A percentile compares a stretch with the other conserved stretches of the same genome.
Conservation (phyloP, 1,140 invertebrate genomes). For the Drosophila busckii region DNA sequence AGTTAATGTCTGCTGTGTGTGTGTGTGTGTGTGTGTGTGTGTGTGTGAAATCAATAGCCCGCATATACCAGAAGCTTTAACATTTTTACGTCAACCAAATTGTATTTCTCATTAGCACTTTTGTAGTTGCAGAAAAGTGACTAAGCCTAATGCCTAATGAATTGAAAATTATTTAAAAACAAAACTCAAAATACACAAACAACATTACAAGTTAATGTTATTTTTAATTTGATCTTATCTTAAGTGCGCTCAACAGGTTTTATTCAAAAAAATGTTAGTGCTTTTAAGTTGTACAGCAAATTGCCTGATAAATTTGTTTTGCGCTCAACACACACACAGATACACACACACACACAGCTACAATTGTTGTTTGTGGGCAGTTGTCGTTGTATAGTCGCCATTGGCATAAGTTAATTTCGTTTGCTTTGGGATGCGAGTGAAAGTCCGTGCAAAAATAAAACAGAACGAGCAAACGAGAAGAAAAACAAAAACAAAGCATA, state of each 20-base stretch:
- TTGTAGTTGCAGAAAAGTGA: too few relatives aligned
- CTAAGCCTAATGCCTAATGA: too few relatives aligned
- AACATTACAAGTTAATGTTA: too few relatives aligned
- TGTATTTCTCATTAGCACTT: too few relatives aligned
- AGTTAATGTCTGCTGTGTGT: conserved; percentile 1
- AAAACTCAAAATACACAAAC: conserved; percentile 3
- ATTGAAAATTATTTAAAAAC: too few relatives aligned
- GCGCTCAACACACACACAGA: not conserved
- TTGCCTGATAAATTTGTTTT: conserved; percentile 28
- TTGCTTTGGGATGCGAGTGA: conserved; percentile 29
- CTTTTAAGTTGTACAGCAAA: conserved; percentile 22
- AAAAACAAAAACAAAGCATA: conserved; percentile 3
- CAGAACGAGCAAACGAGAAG: not conserved
- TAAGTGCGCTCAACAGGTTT: too few relatives aligned
- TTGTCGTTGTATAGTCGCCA: conserved; percentile 22
- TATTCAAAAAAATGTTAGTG: too few relatives aligned
- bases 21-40: conserved; percentile 3
- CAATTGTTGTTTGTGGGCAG: not conserved
- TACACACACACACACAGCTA: not conserved
- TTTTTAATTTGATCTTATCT: too few relatives aligned
- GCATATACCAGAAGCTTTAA: too few relatives aligned
- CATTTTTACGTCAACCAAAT: too few relatives aligned
- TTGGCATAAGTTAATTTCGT: conserved; percentile 58
- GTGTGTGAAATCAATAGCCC: conserved; percentile 51
- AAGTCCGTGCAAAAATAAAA: conserved; percentile 12